Evolutionary conservation across 2,888 invertebrate species (phyloP), one percentile per base, ranked within the genome.

Genomic region (Dichetophora obliterata): DNA sequence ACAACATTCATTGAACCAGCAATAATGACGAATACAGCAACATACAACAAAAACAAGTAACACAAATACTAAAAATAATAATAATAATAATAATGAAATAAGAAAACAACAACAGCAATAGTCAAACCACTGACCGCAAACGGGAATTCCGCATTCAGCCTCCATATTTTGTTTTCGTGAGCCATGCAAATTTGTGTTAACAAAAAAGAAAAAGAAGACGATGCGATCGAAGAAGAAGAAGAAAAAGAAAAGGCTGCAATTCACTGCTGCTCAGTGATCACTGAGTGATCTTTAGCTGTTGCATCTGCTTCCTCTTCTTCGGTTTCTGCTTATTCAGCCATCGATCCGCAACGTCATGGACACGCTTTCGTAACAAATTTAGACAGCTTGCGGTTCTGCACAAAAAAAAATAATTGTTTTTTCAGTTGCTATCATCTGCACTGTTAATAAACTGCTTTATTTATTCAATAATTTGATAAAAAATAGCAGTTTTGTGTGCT

Each of bases 81-180:
- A 8, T 9, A 68, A 48, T 16, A 68, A 68, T 24, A 68, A 14
- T 73, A 74, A 31, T 75, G 63, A 75, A 75, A 79, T 43, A 19
- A 75, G 63, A 31, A 80, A 76, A 68, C 82, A 79, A n/a, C 77
- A 78, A 80, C 81, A 79, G 78, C 27, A 71, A 11, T 22, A 71
- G 8, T 22, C 22, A 50, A 59, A 50, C 71, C 34, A 57, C 57
- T 37, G 37, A 71, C 71, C 54, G 71, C 50, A 31, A 34, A 52
- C 50, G 63, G 73, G 31, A 73, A 73, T 63, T 63, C 73, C 73
- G 71, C 71, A 71, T 71, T 71, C 34, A 37, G 59, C 71, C 27
- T 68, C 37, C n/a, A 27, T 16, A 37, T 65, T 16, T 63, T 63
- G 3, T 24, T 11, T 37, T 6, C 11, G 14, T 43, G 43, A 43